A percentile compares a stretch with the other conserved stretches of the same genome.
phyloP scores from a whole-genome alignment of 2,888 invertebrate species.

The Thymelicus sylvestris region DNA sequence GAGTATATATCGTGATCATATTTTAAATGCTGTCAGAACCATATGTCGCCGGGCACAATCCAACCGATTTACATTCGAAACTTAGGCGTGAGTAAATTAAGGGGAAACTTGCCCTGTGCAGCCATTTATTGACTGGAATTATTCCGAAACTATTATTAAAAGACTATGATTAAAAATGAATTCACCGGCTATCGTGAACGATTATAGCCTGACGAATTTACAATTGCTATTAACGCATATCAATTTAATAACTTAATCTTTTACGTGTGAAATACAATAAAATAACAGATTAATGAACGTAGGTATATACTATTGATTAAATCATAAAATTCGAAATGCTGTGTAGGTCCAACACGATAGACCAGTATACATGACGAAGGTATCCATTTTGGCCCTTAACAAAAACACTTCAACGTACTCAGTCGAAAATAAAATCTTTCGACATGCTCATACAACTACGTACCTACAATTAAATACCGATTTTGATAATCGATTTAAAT shows the following conservation, averaged over 20 bases:
- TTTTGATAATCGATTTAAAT: conserved; percentile 27
- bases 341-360: conserved; percentile 21
- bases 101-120: conserved; percentile 65
- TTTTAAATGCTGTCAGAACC: conserved; percentile 80
- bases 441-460: conserved; percentile 27
- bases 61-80: conserved; percentile 63
- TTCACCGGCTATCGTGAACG: conserved; percentile 40
- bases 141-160: conserved; percentile 60
- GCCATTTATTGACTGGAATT: conserved; percentile 51
- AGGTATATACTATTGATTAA: conserved; percentile 42
- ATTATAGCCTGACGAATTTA: conserved; percentile 46
- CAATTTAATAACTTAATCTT: conserved; percentile 49
- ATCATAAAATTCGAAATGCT: conserved; percentile 44
- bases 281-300: conserved; percentile 14
- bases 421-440: conserved; percentile 30
- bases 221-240: conserved; percentile 46
- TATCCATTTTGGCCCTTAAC: conserved; percentile 32
- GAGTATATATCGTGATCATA: conserved; percentile 65
- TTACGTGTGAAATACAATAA: conserved; percentile 48
- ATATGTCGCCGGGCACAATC: conserved; percentile 66
- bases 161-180: conserved; percentile 45
- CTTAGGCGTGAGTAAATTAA: conserved; percentile 68
- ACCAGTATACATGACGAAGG: conserved; percentile 1
- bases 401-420: conserved; percentile 12
- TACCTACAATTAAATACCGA: conserved; percentile 26